Evolutionary conservation across 2,797 vertebrate genomes (phyloP).

Genomic region (Orestias chungarensis): DNA sequence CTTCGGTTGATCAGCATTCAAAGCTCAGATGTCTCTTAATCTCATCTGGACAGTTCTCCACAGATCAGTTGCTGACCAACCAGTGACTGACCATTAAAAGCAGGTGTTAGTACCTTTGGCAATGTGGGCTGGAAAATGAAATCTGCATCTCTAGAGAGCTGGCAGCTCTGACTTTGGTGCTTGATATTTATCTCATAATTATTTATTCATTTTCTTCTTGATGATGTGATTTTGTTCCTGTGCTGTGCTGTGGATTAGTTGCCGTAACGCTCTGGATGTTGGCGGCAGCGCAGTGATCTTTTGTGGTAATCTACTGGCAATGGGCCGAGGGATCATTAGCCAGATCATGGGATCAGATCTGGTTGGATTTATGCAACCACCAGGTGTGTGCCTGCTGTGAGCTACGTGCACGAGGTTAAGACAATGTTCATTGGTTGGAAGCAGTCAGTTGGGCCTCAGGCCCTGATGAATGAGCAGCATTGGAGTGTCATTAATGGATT

Average conservation of each 20-base stretch:
- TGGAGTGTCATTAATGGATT: conserved; percentile 38
- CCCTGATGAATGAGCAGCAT: conserved; percentile 7
- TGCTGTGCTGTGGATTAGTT: conserved; percentile 52
- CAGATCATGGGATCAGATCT: conserved; percentile 58
- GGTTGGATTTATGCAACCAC: conserved; percentile 53
- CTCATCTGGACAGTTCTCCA: too few relatives aligned
- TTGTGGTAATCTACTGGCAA: conserved; percentile 64
- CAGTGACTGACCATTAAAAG: too few relatives aligned
- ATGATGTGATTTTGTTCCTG: conserved; percentile 1
- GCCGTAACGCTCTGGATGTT: conserved; percentile 22
- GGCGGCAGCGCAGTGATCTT: conserved; percentile 53
- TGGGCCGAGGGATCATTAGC: conserved; percentile 68
- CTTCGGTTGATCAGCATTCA: too few relatives aligned
- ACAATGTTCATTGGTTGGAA: conserved; percentile 49
- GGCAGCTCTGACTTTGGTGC: too few relatives aligned
- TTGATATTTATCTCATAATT: too few relatives aligned
- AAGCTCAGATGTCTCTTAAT: too few relatives aligned
- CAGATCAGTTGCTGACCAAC: too few relatives aligned
- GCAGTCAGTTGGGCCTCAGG: conserved; percentile 13
- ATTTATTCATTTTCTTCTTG: too few relatives aligned
- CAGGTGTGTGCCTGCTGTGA: conserved; percentile 50
- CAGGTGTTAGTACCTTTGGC: too few relatives aligned
- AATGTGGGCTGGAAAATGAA: too few relatives aligned
- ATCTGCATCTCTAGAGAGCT: too few relatives aligned
- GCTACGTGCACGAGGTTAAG: conserved; percentile 39